Conservation (phyloP, 2,888 invertebrate genomes). For the Drosophila niveifrons region DNA sequence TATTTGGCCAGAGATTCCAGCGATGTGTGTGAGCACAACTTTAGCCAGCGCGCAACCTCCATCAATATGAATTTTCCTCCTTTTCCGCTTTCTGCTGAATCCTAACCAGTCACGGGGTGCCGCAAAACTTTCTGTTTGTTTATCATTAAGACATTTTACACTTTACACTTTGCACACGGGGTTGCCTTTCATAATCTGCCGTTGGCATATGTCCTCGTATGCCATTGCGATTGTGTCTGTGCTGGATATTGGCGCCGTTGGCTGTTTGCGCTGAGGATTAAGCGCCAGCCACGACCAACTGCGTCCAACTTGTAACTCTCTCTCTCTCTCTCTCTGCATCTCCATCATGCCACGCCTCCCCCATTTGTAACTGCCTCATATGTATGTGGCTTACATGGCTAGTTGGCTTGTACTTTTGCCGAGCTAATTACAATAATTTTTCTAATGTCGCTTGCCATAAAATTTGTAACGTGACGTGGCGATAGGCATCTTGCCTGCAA, state of each 20-base stretch:
- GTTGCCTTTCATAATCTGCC: conserved; percentile 76
- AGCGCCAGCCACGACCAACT: conserved; percentile 66
- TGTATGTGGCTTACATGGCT: conserved; percentile 44
- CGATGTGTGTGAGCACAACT: conserved; percentile 47
- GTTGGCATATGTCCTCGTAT: conserved; percentile 64
- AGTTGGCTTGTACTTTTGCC: conserved; percentile 42
- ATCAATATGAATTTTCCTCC: conserved; percentile 36
- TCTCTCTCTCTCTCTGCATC: conserved; percentile 34
- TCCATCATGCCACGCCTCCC: neutral
- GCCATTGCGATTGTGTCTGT: conserved; percentile 10
- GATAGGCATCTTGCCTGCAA: conserved; percentile 66
- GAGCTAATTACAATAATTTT: conserved; percentile 76
- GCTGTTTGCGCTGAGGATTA: conserved; percentile 76
- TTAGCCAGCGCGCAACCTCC: conserved; percentile 33
- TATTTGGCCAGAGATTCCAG: conserved; percentile 61
- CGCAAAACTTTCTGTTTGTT: conserved; percentile 78
- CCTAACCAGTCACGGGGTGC: conserved; percentile 63
- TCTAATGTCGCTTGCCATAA: conserved; percentile 73
- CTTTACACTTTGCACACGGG: conserved; percentile 63
- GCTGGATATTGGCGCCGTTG: conserved; percentile 76
- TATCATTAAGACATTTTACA: conserved; percentile 80
- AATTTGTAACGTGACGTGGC: conserved; percentile 74
- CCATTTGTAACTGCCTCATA: conserved; percentile 1
- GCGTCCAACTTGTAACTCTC: conserved; percentile 53
- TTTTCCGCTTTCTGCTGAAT: conserved; percentile 19